Evolutionary conservation across 64 coral and sea anemone genomes (phyloP), one percentile per base, ranked within the genome.

Genomic region (Montipora cactus): DNA sequence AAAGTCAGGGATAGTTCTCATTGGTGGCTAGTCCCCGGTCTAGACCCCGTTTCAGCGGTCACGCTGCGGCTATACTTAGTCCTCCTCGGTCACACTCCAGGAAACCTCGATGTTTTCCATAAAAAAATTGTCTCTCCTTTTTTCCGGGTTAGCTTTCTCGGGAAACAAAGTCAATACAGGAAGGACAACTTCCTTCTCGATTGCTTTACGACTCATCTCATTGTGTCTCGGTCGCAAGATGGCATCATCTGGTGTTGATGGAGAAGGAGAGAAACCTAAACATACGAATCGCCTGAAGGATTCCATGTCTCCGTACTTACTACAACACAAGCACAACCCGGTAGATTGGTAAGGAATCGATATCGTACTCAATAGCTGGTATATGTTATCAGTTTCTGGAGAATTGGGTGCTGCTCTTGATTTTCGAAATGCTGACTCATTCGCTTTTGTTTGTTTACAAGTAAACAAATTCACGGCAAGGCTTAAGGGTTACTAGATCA

Each of bases 271-370:
- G 78, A 81, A 83, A 73, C 89, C 93, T 3, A 96, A 96, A 72
- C 81, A 89, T 68, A 96, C 92, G 1, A 99, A 99, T 80, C 89
- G 98, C 57, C 84, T 99, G 78, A 78, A 78, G n/a, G 84, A 99
- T 37, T 95, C 96, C 64, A 99, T 92, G 83, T 99, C 98, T 3
- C 98, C 98, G 0, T 99, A 99, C 86, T 92, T 99, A 16, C 79
- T 99, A 12, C 98, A 99, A 64, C 98, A 99, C 67, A 94, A 94
- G 48, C 89, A 99, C 16, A 99, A 99, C 47, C 98, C 98, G 18
- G 98, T 99, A 50, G 95, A 99, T 74, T 96, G 98, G 98, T 96
- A 58, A 90, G 98, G 2, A 44, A 51, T 8, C 37, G 37, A 13
- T 13, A 18, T 8, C 15, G 25, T 8, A 25, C 10, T 57, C 58